Base-by-base conservation (phyloP, 1,140 invertebrate species). In the Sipha flava region DNA sequence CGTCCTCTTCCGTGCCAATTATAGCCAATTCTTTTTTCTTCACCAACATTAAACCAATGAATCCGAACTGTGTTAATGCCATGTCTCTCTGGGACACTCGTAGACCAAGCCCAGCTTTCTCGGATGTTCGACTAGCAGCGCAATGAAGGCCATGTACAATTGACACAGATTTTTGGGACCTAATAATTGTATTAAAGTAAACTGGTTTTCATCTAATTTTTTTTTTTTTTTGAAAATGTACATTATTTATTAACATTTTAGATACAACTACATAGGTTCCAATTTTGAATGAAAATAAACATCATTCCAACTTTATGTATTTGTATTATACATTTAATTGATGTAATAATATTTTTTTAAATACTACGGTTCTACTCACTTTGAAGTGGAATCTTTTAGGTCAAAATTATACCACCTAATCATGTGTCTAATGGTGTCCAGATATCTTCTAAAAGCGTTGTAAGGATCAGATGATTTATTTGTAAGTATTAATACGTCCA, bases 11-110 rank as follows among this genome's bases (percentile, higher is more conserved):
- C 4, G 84, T 83, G 16, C 87, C 59, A 3, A 84, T 81, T 3
- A 95, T 85, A 1, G 93, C 92, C 40, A 94, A 87, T 43, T 88
- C 84, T 59, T 91, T 85, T 0, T 91, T 89, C 52, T 89, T 89
- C 5, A 93, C 81, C 0, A 95, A 82, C 1, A 90, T 88, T 68
- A 92, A 90, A 1, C 94, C 95, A 81, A 96, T 90, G 83, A 97
- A 97, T 12, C 92, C 93, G 82, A 94, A 95, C 84, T 93, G 93
- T 0, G 95, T 95, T 1, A 95, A 82, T 0, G 90, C 91, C 89
- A 97, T 90, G 81, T 96, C 94, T 80, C 90, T 88, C 85, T 97
- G 95, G 21, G 82, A 80, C 1, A 89, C 83, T 52, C 72, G 80
- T 18, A 77, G 45, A 16, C 84, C 82, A 5, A 88, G 84, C 2